A percentile compares a stretch with the other conserved stretches of the same genome.
phyloP scores from a whole-genome alignment of 2,888 invertebrate genomes.

The Plagodis dolabraria region DNA sequence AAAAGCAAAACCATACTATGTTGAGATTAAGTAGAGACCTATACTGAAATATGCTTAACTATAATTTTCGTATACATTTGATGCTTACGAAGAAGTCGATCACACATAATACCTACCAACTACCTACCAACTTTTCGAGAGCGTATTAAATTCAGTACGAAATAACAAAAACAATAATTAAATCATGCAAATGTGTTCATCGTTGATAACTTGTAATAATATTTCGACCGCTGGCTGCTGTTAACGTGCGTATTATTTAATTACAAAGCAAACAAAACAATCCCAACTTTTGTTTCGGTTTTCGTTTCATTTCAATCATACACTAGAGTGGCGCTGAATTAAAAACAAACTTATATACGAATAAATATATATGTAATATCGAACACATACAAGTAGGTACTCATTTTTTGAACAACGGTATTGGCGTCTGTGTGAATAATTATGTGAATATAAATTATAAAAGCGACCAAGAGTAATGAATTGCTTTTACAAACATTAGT shows the following conservation, averaged over 20 bases:
- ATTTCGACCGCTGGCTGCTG: conserved; percentile 47
- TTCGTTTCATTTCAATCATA: conserved; percentile 43
- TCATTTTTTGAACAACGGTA: not conserved
- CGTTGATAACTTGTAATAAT: conserved; percentile 42
- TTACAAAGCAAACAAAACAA: conserved; percentile 58
- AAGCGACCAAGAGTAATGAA: conserved; percentile 27
- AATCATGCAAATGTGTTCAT: conserved; percentile 50
- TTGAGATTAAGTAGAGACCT: conserved; percentile 48
- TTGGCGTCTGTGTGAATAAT: not conserved
- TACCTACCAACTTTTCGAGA: conserved; percentile 7
- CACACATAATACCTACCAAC: not conserved
- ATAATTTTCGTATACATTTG: no score
- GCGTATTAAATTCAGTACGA: conserved; percentile 12
- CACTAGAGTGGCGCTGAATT: conserved; percentile 42
- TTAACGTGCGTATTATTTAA: conserved; percentile 62
- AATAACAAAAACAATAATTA: conserved; percentile 45
- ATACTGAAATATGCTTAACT: not conserved
- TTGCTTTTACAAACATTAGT: conserved; percentile 26
- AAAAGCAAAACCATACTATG: conserved; percentile 60
- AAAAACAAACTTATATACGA: conserved; percentile 24
- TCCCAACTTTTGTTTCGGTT: conserved; percentile 52
- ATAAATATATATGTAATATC: not conserved
- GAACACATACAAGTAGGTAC: not conserved
- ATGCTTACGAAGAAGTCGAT: not conserved
- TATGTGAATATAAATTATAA: conserved; percentile 9